Base-by-base conservation (phyloP, 2,888 invertebrate genomes). In the Agapostemon virescens region DNA sequence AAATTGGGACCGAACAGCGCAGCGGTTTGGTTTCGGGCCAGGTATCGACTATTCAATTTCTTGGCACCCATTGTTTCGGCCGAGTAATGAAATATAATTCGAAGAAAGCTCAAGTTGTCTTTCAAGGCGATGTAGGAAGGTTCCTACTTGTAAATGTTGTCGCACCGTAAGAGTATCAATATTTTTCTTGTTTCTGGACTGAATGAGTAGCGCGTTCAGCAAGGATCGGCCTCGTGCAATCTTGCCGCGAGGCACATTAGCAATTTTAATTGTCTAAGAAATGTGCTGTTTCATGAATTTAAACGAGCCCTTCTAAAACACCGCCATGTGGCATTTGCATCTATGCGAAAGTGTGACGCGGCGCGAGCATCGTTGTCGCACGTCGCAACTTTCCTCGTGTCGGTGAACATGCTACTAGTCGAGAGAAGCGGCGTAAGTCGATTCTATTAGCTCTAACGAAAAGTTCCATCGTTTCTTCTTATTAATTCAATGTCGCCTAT, bases 221-320 rank as follows among this genome's bases (percentile, higher is more conserved):
- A 55, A 40, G 55, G 40, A 26, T 55, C 23, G 23, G 49, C 9
- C 23, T 13, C 17, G 17, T 11, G 55, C 23, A 20, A 55, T 40
- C 69, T 26, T 11, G 36, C n/a, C 9, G 20, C 6, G 20, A 20
- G 67, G n/a, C 17, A 23, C 17, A 70, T 75, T 75, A 49, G 70
- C 64, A 70, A 75, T 75, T 52, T 70, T 38, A 63, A 64, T 64
- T 30, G 67, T 58, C 23, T 23, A 38, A 64, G 58, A 58, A 40
- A 68, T 68, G 42, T 11, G 58, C 45, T 42, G 40, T 52, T 40
- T 49, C 52, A 33, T 69, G 75, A 40, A 75, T 75, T n/a, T 63
- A 64, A 75, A 69, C 75, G 52, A 64, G 33, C 61, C 40, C 17
- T 9, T 30, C 64, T 40, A 15, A 17, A 75, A 52, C 69, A 40